A percentile compares a stretch with the other conserved stretches of the same genome.
Conservation (phyloP, 2,888 invertebrate species). For the Corythucha ciliata region DNA sequence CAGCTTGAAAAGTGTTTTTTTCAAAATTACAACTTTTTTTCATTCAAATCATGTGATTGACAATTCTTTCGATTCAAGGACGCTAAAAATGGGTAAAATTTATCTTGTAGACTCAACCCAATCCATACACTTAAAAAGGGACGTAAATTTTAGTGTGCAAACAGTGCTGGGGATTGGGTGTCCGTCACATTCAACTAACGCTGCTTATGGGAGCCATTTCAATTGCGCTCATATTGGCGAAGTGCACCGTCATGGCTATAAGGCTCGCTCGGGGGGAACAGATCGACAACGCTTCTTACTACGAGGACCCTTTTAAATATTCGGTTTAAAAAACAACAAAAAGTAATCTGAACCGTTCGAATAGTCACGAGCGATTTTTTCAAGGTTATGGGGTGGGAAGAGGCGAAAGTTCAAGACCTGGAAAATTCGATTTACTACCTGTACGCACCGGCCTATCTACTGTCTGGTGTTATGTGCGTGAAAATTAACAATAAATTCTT, state of each 20-base stretch:
- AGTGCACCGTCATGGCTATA: constrained; percentile 12
- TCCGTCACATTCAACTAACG: constrained; percentile 19
- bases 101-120: too few relatives aligned
- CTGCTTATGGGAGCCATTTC: constrained; percentile 12
- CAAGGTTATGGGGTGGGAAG: constrained; percentile 11
- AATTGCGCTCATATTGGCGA: constrained; percentile 9
- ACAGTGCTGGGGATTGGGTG: constrained; percentile 21
- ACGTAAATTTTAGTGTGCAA: constrained; percentile 20
- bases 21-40: too few relatives aligned
- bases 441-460: constrained; percentile 5
- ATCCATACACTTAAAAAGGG: too few relatives aligned
- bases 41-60: too few relatives aligned
- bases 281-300: constrained; percentile 14
- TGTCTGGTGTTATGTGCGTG: constrained; percentile 7
- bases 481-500: constrained; percentile 12
- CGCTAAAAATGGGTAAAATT: too few relatives aligned
- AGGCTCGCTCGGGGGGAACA: constrained; percentile 10
- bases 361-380: neutral
- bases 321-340: too few relatives aligned
- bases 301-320: constrained; percentile 21
- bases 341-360: too few relatives aligned
- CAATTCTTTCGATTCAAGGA: too few relatives aligned
- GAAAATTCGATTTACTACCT: constrained; percentile 5
- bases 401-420: neutral
- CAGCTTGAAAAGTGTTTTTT: too few relatives aligned